These are phyloP conservation scores for Busseola fusca DNA, from an alignment of 2,888 invertebrate species.

Conservation along the genomic window DNA sequence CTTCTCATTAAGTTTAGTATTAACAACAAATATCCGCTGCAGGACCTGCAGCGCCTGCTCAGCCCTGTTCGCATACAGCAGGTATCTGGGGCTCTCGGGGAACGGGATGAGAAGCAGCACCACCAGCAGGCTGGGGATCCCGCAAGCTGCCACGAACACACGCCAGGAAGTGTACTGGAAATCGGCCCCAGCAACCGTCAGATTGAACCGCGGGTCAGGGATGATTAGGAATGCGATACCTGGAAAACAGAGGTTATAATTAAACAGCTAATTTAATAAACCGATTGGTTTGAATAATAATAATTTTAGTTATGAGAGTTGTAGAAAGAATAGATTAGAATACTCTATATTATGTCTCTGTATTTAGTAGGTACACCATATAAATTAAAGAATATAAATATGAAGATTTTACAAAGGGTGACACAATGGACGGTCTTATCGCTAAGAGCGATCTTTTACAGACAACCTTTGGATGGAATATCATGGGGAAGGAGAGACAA, in stretches of 20 bases:
- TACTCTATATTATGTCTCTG: too few species aligned
- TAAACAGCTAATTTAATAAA: neutral
- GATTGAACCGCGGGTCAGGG: conserved; percentile 77
- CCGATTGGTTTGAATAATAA: neutral
- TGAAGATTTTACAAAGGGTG: too few species aligned
- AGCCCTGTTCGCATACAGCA: conserved; percentile 85
- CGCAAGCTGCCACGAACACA: conserved; percentile 90
- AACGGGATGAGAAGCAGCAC: conserved; percentile 85
- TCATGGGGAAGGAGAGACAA: too few species aligned
- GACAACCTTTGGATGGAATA: too few species aligned
- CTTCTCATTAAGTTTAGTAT: conserved; percentile 84
- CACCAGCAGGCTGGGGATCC: conserved; percentile 88
- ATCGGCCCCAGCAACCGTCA: conserved; percentile 69
- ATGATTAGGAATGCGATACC: conserved; percentile 86
- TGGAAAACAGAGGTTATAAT: conserved; percentile 53
- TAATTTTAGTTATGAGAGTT: too few species aligned
- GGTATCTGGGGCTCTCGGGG: conserved; percentile 89
- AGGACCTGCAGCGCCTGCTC: conserved; percentile 87
- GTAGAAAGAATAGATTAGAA: too few species aligned
- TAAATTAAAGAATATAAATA: too few species aligned
- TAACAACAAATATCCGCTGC: conserved; percentile 87
- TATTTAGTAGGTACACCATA: too few species aligned
- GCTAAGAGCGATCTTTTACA: too few species aligned
- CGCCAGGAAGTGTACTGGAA: conserved; percentile 90
- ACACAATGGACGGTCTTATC: too few species aligned